Conservation (phyloP, 2,888 invertebrate species). For the Cheilosia scutellata region DNA sequence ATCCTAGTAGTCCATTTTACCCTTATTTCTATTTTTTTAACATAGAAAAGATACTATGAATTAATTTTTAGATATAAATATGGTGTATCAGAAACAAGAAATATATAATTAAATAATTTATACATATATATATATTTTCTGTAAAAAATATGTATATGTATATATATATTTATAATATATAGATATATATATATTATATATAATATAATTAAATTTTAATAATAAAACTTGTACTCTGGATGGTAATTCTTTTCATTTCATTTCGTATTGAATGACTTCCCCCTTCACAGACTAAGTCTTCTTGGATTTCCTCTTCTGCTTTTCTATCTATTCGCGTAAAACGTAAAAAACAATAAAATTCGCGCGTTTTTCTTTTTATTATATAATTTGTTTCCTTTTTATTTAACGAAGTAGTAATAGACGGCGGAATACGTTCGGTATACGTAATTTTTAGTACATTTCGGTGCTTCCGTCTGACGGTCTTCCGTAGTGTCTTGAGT, state of each 20-base stretch:
- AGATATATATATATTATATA: constrained; percentile 20
- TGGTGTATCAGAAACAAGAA: constrained; percentile 53
- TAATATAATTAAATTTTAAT: constrained; percentile 66
- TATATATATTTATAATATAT: constrained; percentile 1
- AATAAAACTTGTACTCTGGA: constrained; percentile 75
- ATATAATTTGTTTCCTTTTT: constrained; percentile 63
- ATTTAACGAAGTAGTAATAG: constrained; percentile 77
- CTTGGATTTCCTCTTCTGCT: constrained; percentile 2
- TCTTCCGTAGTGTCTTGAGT: constrained; percentile 34
- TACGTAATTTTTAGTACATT: constrained; percentile 18
- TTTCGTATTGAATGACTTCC: constrained; percentile 22
- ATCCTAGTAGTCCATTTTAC: constrained; percentile 54
- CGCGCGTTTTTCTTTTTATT: constrained; percentile 28
- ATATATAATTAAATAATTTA: constrained; percentile 10
- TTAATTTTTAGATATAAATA: constrained; percentile 57
- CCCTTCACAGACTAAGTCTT: constrained; percentile 16
- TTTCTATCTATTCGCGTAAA: constrained; percentile 24
- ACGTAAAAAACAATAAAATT: constrained; percentile 1
- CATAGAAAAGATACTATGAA: constrained; percentile 23
- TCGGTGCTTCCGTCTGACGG: constrained; percentile 13
- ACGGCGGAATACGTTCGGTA: constrained; percentile 63
- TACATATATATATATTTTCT: constrained; percentile 23
- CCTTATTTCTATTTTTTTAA: constrained; percentile 33
- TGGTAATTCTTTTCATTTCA: constrained; percentile 65
- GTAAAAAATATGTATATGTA: constrained; percentile 40